Evolutionary conservation across 2,888 invertebrate genomes (phyloP).

Genomic region (Imbricaverruca yamaguchii): DNA sequence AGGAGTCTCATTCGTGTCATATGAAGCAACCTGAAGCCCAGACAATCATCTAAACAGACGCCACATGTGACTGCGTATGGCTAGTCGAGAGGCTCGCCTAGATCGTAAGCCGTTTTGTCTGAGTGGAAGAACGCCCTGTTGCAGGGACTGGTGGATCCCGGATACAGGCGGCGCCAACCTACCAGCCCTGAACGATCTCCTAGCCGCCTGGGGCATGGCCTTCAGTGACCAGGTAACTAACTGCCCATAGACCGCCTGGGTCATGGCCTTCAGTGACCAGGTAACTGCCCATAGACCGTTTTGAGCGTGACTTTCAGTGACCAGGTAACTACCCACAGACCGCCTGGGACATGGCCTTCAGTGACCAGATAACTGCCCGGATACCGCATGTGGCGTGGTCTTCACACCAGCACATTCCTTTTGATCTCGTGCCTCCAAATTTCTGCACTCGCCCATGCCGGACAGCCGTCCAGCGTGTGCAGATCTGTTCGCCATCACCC

Average conservation of each 20-base stretch:
- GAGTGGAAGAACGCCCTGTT: slow-evolving; percentile 6
- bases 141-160: slow-evolving; percentile 70
- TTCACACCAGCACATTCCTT: slow-evolving; percentile 45
- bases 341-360: slow-evolving; percentile 76
- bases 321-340: slow-evolving; percentile 77
- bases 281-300: slow-evolving; percentile 53
- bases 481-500: no score
- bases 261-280: slow-evolving; percentile 74
- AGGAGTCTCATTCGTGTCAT: no score
- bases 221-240: slow-evolving; percentile 71
- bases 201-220: slow-evolving; percentile 75
- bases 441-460: no score
- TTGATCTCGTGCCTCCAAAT: no score
- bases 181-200: slow-evolving; percentile 84
- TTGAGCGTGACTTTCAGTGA: slow-evolving; percentile 83
- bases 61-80: no score
- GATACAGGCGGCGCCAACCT: slow-evolving; percentile 83
- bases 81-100: no score
- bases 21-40: no score
- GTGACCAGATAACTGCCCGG: slow-evolving; percentile 59
- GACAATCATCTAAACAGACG: no score
- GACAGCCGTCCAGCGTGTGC: no score
- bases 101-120: no score
- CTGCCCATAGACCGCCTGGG: slow-evolving; percentile 55
- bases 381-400: slow-evolving; percentile 69